Percentiles rank a stretch among this genome's conserved stretches.
Conservation (phyloP, 2,113 vertebrate genomes). For the Eptesicus fuscus region DNA sequence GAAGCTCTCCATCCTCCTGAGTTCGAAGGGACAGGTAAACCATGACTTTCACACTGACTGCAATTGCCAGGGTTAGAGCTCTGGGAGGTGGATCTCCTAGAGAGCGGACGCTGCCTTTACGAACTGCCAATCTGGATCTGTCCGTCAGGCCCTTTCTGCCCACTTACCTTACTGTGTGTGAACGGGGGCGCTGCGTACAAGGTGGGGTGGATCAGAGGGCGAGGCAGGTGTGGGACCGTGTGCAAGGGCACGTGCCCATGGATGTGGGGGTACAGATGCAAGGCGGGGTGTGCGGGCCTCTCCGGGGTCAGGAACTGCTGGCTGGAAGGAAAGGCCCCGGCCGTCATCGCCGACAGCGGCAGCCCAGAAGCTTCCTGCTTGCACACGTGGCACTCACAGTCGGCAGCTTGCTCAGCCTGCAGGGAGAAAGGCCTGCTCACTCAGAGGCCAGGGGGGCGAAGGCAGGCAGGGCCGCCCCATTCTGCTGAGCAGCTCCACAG, state of each 20-base stretch:
- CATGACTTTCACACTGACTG: not conserved
- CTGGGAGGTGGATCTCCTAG: not conserved
- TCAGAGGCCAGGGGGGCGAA: not conserved
- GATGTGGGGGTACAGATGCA: slow-evolving; percentile 98
- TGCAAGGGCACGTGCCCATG: slow-evolving; percentile 96
- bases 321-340: slow-evolving; percentile 87
- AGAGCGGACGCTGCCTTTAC: not conserved
- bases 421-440: not conserved
- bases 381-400: slow-evolving; percentile 97
- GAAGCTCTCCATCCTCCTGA: not conserved
- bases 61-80: not conserved
- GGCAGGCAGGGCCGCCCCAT: not conserved
- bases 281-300: slow-evolving; percentile 91
- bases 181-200: slow-evolving; percentile 95
- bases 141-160: not conserved
- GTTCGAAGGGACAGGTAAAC: not conserved
- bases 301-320: slow-evolving; percentile 95
- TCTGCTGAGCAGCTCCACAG: not conserved
- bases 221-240: slow-evolving; percentile 91
- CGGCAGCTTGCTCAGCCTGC: slow-evolving; percentile 88
- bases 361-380: slow-evolving; percentile 91
- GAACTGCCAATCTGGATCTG: too few relatives aligned
- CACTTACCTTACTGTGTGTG: slow-evolving; percentile 94
- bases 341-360: slow-evolving; percentile 84
- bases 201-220: slow-evolving; percentile 93